Evolutionary conservation across 1,140 invertebrate genomes (phyloP), one percentile per base, ranked within the genome.

Genomic region (Heterodera carotae): DNA sequence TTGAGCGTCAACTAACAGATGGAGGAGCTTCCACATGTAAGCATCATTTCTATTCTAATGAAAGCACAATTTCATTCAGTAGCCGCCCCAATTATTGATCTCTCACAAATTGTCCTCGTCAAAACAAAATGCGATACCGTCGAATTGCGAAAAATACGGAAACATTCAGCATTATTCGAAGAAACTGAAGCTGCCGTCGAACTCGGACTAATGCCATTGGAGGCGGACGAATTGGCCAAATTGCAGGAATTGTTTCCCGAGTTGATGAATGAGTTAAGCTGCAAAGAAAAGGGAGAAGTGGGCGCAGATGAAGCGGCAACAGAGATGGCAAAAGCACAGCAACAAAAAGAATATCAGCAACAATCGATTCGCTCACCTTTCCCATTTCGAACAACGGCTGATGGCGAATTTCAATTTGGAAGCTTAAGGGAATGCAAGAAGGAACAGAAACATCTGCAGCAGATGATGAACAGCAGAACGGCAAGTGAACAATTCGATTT

Each of bases 91-190:
- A 34, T 29, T 43, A n/a, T 72, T 34, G 71, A 73, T 25, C 71
- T 62, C 36, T 53, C 71, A 27, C 56, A 62, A 18, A 62, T 73
- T 73, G 27, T 62, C 7, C 62, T 73, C 18, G n/a, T 73, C 31
- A 22, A 31, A n/a, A 56, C 56, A n/a, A 29, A 53, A 27, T 1
- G 18, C 36, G 31, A 64, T 2, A 22, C 10, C n/a, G 10, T 73
- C n/a, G 71, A 73, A 33, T 27, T 56, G 8, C 62, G 25, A 34
- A 66, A 66, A 34, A 53, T 73, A 29, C 18, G 25, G 36, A 25
- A 64, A 27, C 31, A 12, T 6, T 31, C 69, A 31, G 48, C 48
- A 56, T 22, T 12, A 43, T 7, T 22, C 22, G 48, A 22, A 56
- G 48, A 27, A 29, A 27, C 1, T 15, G 62, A 66, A 34, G 6